These are phyloP conservation scores for Phenacoccus solenopsis DNA, from an alignment of 1,140 invertebrate species.

Conservation along the genomic window DNA sequence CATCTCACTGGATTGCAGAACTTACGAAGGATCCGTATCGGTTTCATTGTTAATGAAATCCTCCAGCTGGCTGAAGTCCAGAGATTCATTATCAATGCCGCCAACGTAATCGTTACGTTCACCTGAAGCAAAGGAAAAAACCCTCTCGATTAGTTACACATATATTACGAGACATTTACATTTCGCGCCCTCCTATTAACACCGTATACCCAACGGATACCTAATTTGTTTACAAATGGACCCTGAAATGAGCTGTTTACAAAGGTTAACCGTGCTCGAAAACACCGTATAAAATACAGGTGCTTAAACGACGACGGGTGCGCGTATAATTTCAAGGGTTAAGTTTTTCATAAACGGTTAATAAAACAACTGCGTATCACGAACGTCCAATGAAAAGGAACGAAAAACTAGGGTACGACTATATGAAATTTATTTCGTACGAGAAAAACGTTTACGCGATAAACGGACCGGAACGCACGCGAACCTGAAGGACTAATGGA, in stretches of 20 bases:
- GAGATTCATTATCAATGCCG: slow-evolving; percentile 64
- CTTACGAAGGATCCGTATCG: slow-evolving; percentile 35
- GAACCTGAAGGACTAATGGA: not conserved
- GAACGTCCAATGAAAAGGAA: no score
- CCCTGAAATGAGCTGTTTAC: not conserved
- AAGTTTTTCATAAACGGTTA: not conserved
- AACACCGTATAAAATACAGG: no score
- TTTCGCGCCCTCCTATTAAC: not conserved
- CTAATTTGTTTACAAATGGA: not conserved
- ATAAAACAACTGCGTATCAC: not conserved
- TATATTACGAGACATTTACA: no score
- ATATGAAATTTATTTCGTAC: not conserved
- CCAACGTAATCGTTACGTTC: slow-evolving; percentile 57
- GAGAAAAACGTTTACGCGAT: slow-evolving; percentile 8
- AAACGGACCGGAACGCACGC: slow-evolving; percentile 9
- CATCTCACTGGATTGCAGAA: not conserved
- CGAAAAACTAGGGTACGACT: not conserved
- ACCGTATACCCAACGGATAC: not conserved
- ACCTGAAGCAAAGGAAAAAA: slow-evolving; percentile 30
- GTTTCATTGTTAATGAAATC: slow-evolving; percentile 62
- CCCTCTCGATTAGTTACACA: not conserved
- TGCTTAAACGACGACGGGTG: not conserved
- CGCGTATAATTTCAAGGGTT: not conserved
- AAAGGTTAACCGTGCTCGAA: slow-evolving; percentile 1
- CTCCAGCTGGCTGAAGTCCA: slow-evolving; percentile 65